Evolutionary conservation across 92 coral and sea anemone species (phyloP).

Genomic region (Phenganax stokvisi): DNA sequence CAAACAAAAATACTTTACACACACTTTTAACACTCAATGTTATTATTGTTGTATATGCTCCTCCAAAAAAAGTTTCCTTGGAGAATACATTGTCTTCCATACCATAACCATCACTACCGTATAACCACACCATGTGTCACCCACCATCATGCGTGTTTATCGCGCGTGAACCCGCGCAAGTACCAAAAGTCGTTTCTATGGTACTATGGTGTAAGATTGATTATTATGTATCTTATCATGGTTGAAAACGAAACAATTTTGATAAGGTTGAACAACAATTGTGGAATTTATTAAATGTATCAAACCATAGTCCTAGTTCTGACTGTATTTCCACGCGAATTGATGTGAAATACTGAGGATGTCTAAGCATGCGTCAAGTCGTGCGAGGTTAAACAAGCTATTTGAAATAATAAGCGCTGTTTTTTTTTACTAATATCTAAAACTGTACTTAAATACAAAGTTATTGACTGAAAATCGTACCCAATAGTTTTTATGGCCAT

Average conservation of each 20-base stretch:
- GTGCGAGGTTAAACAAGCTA: conserved; percentile 15
- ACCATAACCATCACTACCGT: too few relatives aligned
- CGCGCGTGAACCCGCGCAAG: conserved; percentile 13
- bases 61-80: too few relatives aligned
- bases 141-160: neutral
- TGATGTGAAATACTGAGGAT: conserved; percentile 18
- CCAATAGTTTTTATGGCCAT: neutral
- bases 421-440: neutral
- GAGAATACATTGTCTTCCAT: too few relatives aligned
- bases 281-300: neutral
- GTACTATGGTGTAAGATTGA: too few relatives aligned
- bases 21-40: too few relatives aligned
- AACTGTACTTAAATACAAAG: neutral
- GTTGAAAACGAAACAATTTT: neutral
- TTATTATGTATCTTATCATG: too few relatives aligned
- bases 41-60: too few relatives aligned
- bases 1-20: too few relatives aligned
- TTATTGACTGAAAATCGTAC: neutral
- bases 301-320: neutral
- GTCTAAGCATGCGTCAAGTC: conserved; percentile 24
- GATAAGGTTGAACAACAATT: neutral
- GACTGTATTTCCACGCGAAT: neutral
- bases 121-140: too few relatives aligned
- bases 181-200: neutral
- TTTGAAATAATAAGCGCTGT: conserved; percentile 10